phyloP scores from a whole-genome alignment of 1,140 invertebrate species.

The Sarcophaga bullata region DNA sequence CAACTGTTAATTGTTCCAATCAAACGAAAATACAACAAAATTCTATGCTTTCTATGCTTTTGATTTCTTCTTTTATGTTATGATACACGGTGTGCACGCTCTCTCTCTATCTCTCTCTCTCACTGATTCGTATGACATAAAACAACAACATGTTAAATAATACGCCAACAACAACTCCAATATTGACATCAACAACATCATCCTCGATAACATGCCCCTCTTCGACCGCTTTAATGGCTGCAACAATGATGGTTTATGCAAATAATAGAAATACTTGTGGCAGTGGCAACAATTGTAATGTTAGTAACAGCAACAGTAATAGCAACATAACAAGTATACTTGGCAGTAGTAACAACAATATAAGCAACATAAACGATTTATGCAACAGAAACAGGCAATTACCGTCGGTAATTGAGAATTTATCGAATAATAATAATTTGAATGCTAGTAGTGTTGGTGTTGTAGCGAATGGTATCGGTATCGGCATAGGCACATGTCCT shows the following conservation, averaged over 20 bases:
- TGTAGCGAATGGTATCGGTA: not conserved
- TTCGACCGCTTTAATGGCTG: not conserved
- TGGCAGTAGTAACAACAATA: slow-evolving; percentile 35
- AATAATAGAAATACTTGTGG: slow-evolving; percentile 33
- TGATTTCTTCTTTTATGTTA: too few species aligned
- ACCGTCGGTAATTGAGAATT: slow-evolving; percentile 65
- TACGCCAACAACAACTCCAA: not conserved
- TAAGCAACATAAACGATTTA: slow-evolving; percentile 30
- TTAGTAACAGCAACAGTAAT: slow-evolving; percentile 48
- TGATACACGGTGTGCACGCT: not conserved
- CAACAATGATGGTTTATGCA: slow-evolving; percentile 14
- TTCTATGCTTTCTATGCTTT: too few species aligned
- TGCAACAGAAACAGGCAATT: slow-evolving; percentile 57
- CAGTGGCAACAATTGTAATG: slow-evolving; percentile 50
- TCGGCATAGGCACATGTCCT: slow-evolving; percentile 29
- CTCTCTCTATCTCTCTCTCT: not conserved
- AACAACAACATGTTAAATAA: slow-evolving; percentile 23
- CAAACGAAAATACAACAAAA: too few species aligned
- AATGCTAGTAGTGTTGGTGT: not conserved
- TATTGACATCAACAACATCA: slow-evolving; percentile 11
- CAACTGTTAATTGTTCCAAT: too few species aligned
- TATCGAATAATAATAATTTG: slow-evolving; percentile 60
- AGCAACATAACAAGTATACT: not conserved
- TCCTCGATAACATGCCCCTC: slow-evolving; percentile 23
- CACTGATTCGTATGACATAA: not conserved